Percentiles rank a stretch among this genome's conserved stretches.
These are phyloP conservation scores for Oxyruncus cristatus DNA, from an alignment of 2,113 vertebrate genomes.

Conservation along the genomic window DNA sequence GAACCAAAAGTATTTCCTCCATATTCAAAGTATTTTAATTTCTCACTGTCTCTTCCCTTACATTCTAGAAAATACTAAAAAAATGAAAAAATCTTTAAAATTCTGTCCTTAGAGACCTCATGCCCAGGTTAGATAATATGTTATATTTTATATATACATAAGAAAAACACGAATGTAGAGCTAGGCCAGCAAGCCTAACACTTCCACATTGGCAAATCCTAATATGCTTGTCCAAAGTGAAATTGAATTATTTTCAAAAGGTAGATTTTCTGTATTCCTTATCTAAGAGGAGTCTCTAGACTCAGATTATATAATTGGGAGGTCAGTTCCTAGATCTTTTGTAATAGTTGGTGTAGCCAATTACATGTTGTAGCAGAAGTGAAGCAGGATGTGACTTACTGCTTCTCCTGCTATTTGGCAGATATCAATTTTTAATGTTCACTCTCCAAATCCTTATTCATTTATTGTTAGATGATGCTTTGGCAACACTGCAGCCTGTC, in stretches of 20 bases:
- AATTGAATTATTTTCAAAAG: neutral
- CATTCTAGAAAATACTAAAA: neutral
- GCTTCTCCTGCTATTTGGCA: neutral
- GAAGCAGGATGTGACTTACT: constrained; percentile 12
- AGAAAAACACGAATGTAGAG: neutral
- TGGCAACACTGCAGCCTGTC: neutral
- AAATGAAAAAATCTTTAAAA: neutral
- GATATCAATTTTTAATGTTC: neutral
- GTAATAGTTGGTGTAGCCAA: neutral
- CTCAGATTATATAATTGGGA: neutral
- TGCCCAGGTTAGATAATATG: neutral
- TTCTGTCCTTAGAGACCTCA: neutral
- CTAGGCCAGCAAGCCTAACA: neutral
- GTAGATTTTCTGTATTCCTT: neutral
- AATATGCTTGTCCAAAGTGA: neutral
- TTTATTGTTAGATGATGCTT: constrained; percentile 23
- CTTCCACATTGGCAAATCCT: neutral
- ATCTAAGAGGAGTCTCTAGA: neutral
- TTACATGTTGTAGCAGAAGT: neutral
- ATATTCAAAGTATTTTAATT: neutral
- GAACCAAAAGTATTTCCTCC: neutral
- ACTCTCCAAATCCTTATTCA: neutral
- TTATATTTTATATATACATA: neutral
- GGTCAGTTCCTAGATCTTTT: neutral
- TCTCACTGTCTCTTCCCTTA: neutral